phyloP scores from a whole-genome alignment of 2,797 vertebrate genomes.

The Xyrichtys novacula region DNA sequence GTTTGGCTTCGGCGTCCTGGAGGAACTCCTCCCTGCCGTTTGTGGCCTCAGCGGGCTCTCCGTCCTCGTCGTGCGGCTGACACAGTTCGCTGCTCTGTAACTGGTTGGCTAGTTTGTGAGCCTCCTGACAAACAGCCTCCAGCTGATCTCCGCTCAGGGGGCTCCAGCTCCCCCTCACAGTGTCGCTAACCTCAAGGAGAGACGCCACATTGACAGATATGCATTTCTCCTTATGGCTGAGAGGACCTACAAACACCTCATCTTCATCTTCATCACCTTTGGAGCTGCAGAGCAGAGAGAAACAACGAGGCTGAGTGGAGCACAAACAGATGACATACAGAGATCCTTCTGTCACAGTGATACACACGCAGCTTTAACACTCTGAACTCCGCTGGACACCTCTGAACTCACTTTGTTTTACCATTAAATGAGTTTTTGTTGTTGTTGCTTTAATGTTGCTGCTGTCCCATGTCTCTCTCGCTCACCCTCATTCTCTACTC shows the following conservation, averaged over 20 bases:
- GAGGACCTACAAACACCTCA: slow-evolving; percentile 90
- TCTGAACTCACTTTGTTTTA: too few relatives aligned
- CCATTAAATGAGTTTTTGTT: too few relatives aligned
- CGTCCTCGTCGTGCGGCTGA: fast-evolving
- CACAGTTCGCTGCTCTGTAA: slow-evolving; percentile 73
- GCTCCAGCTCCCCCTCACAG: slow-evolving; percentile 81
- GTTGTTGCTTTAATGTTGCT: too few relatives aligned
- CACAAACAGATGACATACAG: neutral
- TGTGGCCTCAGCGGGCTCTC: neutral
- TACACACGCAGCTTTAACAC: too few relatives aligned
- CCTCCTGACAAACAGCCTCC: slow-evolving; percentile 91
- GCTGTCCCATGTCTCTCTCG: too few relatives aligned
- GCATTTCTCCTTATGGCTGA: slow-evolving; percentile 85
- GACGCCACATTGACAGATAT: slow-evolving; percentile 73
- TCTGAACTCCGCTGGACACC: too few relatives aligned
- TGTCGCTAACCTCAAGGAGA: neutral
- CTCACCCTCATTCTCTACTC: too few relatives aligned
- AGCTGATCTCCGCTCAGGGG: slow-evolving; percentile 87
- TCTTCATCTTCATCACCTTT: slow-evolving; percentile 84
- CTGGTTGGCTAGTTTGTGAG: slow-evolving; percentile 86
- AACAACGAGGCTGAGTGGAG: neutral
- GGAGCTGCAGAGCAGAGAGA: slow-evolving; percentile 76
- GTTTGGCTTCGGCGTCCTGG: slow-evolving; percentile 82
- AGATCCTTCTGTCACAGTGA: too few relatives aligned
- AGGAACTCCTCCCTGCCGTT: slow-evolving; percentile 83